phyloP scores from a whole-genome alignment of 1,140 invertebrate species.

The Reticulitermes speratus region DNA sequence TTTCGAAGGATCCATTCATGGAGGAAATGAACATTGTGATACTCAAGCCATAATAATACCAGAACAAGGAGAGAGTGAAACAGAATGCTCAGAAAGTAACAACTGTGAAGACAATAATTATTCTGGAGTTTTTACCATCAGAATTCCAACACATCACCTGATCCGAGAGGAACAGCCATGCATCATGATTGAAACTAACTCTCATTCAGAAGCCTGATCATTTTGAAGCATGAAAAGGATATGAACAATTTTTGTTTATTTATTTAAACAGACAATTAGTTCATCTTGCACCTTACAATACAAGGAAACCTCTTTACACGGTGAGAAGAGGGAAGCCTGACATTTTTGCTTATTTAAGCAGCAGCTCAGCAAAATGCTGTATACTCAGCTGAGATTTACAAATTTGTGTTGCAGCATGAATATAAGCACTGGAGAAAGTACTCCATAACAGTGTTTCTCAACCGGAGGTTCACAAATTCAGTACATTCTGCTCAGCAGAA shows the following conservation, averaged over 20 bases:
- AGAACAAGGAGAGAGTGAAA: background rate
- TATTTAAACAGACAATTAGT: slow-evolving; percentile 1
- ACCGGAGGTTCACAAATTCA: too few species aligned
- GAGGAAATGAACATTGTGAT: background rate
- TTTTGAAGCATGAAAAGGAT: background rate
- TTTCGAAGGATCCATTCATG: background rate
- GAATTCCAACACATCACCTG: background rate
- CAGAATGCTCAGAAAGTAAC: background rate
- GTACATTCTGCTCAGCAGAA: too few species aligned
- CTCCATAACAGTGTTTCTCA: too few species aligned
- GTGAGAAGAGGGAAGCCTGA: background rate
- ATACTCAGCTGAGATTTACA: too few species aligned
- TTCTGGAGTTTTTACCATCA: slow-evolving; percentile 22
- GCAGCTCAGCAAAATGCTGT: too few species aligned
- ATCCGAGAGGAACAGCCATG: slow-evolving; percentile 19
- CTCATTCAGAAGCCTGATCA: slow-evolving; percentile 29
- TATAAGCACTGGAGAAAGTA: too few species aligned
- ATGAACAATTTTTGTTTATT: background rate
- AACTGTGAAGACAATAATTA: background rate
- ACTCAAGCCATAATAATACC: background rate
- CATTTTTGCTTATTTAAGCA: background rate
- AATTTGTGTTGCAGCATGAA: too few species aligned
- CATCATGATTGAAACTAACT: slow-evolving; percentile 26
- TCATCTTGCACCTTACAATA: background rate
- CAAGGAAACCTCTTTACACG: background rate